These are phyloP conservation scores for Arion vulgaris DNA, from an alignment of 1,140 invertebrate genomes.

Conservation along the genomic window DNA sequence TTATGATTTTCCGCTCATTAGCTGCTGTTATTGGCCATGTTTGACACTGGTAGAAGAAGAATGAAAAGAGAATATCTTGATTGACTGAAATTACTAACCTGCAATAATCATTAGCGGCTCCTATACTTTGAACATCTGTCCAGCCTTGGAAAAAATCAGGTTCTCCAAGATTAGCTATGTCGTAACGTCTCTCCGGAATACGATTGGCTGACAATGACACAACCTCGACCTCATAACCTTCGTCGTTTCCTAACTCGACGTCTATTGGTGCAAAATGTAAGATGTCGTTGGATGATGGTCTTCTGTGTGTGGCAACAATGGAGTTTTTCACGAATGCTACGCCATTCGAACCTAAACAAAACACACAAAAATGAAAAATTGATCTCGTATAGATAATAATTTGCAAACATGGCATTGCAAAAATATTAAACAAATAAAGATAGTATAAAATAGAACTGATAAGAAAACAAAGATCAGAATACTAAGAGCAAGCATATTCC, in stretches of 20 bases:
- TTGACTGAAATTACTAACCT: no score
- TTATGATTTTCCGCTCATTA: no score
- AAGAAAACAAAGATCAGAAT: no score
- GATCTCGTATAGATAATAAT: no score
- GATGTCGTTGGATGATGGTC: background rate
- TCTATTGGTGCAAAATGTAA: conserved; percentile 38
- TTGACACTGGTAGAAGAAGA: no score
- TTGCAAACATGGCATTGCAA: no score
- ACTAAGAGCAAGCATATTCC: no score
- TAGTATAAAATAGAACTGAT: no score
- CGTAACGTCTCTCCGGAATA: conserved; percentile 49
- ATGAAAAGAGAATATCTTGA: no score
- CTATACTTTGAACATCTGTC: conserved; percentile 56
- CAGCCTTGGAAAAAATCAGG: conserved; percentile 53
- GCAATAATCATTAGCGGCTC: conserved; percentile 60
- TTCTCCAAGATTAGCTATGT: conserved; percentile 52
- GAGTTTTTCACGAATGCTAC: background rate
- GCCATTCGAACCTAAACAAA: background rate
- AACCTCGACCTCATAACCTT: conserved; percentile 42
- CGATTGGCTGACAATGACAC: conserved; percentile 47
- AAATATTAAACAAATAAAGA: no score
- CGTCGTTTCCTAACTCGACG: conserved; percentile 43
- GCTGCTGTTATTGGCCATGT: no score
- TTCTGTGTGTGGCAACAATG: background rate
- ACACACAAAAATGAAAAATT: background rate